Evolutionary conservation across 2,113 vertebrate genomes (phyloP), one percentile per base, ranked within the genome.

Genomic region (Tragelaphus imberbis): DNA sequence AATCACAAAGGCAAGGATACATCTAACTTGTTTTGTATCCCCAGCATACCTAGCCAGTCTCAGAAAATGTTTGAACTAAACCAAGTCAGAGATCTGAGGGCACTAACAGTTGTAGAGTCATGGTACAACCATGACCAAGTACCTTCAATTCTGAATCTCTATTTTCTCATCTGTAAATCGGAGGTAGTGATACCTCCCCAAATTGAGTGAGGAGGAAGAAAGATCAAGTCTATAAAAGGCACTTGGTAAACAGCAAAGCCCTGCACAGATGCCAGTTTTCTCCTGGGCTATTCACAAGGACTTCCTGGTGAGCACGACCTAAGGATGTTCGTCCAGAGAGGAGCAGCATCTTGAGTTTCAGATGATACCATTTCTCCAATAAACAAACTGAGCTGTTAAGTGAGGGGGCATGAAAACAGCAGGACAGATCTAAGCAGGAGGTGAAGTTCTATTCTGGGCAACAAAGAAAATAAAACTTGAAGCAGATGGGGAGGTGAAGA

Each of bases 381-480:
- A 91, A 94, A 94, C 53, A 92, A 61, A 96, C 47, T 65, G 91
- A 94, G 56, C 94, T 94, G 93, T 92, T 81, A 56, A 96, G 89
- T 71, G 71, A 95, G 88, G 92, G 95, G 96, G 47, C 88, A 55
- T n/a, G 25, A 51, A 93, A 88, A 80, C 82, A 93, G 89, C 71
- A 68, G 40, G 91, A 84, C 30, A 28, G 25, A 95, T 44, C 88
- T 49, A 85, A 92, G 95, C 93, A 85, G 97, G 93, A 91, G 93
- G 89, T 90, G 89, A 94, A 63, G 84, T 30, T 89, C 96, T 98
- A 93, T 97, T 98, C 96, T 97, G 88, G 96, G 95, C 84, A 96
- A 96, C 89, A 93, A 97, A 97, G 93, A 91, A 96, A 97, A 85
- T 77, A 87, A 95, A 96, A 95, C 51, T 90, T 65, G 91, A 96